Conservation (phyloP, 2,113 vertebrate species). For the Saccopteryx leptura region DNA sequence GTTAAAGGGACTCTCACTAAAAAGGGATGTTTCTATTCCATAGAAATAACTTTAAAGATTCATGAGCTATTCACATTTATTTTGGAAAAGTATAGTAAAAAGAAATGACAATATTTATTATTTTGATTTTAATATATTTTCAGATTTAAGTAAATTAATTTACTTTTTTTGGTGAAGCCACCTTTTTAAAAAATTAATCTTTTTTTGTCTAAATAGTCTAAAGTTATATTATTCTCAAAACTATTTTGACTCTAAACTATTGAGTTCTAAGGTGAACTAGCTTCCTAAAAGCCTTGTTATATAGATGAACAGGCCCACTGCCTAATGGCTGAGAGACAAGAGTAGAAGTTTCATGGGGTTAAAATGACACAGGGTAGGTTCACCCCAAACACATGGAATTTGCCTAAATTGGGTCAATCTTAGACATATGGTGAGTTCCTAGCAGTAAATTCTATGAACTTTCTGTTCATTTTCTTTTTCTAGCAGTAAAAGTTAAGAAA, state of each 20-base stretch:
- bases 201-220: not conserved
- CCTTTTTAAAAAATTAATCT: not conserved
- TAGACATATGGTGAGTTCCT: not conserved
- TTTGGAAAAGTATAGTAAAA: constrained; percentile 61
- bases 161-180: constrained; percentile 17
- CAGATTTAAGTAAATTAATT: constrained; percentile 54
- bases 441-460: constrained; percentile 19
- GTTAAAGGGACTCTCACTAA: constrained; percentile 46
- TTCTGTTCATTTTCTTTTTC: constrained; percentile 5
- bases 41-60: constrained; percentile 66
- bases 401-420: constrained; percentile 16
- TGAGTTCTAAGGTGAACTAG: constrained; percentile 8
- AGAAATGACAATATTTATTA: constrained; percentile 38
- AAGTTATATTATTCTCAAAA: constrained; percentile 40
- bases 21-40: constrained; percentile 59
- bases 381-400: not conserved
- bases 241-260: constrained; percentile 44
- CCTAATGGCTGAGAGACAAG: not conserved
- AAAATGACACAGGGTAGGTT: not conserved
- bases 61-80: constrained; percentile 62
- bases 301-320: not conserved
- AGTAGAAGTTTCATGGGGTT: not conserved
- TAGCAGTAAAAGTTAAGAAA: not conserved
- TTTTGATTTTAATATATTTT: constrained; percentile 63
- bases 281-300: not conserved